Base-by-base conservation (phyloP, 2,113 vertebrate species). In the Etia nguti region DNA sequence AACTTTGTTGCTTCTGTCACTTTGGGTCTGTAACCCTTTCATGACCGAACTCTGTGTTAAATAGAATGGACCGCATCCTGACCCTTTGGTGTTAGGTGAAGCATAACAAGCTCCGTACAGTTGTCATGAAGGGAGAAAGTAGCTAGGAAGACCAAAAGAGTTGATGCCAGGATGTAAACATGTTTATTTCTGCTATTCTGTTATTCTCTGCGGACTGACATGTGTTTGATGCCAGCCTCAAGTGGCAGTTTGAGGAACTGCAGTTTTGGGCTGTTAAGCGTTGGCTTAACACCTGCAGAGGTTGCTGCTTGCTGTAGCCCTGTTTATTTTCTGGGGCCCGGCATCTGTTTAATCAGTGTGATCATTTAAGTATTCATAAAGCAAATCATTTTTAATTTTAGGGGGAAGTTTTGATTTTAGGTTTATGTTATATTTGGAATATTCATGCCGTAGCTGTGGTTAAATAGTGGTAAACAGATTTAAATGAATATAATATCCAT, bases 341-440 rank as follows among this genome's bases (percentile, higher is more conserved):
- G 0, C 65, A 24, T 46, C 38, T 70, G 65, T 70, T 70, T 2
- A 43, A 10, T 43, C 13, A 73, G 38, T 10, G 38, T 24, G 13
- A 16, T 73, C n/a, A 73, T 26, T 46, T 0, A 73, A 73, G 68
- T 73, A 13, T 6, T 46, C 3, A 18, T 1, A 26, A 48, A 73
- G 26, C 15, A 31, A 59, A 24, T 43, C 38, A 12, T 1, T 43
- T 73, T 43, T 73, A 6, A 46, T 73, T 26, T 73, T 22, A 1
- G 12, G 12, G n/a, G n/a, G 3, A 70, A 9, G 65, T 43, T 70
- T 0, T 24, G 1, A 0, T 41, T 15, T 43, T 73, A 18, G 22
- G 12, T 70, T 24, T 18, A 73, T 24, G 38, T 46, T 24, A 26
- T n/a, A 38, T 65, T 12, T 38, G 22, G 22, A 6, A 46, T 26